Evolutionary conservation across 2,113 vertebrate species (phyloP).

Genomic region (Formicarius rufipectus): DNA sequence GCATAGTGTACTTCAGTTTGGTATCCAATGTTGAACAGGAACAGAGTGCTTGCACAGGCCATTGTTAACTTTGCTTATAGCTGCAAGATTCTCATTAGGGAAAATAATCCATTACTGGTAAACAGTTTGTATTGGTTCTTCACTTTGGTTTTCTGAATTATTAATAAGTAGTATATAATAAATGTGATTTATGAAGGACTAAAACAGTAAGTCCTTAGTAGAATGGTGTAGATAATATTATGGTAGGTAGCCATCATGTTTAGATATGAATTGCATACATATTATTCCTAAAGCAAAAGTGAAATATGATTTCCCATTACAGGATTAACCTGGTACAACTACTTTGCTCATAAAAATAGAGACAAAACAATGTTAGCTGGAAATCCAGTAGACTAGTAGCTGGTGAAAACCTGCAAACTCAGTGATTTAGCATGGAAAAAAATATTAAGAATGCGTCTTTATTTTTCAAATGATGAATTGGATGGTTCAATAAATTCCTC

Average conservation of each 20-base stretch:
- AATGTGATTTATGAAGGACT: conserved; percentile 34
- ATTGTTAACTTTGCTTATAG: neutral
- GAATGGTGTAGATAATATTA: neutral
- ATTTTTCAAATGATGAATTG: neutral
- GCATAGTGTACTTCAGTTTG: neutral
- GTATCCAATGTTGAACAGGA: rapidly evolving
- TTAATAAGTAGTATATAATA: conserved; percentile 32
- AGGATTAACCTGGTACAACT: neutral
- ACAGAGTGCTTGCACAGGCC: neutral
- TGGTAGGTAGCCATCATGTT: neutral
- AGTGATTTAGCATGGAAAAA: neutral
- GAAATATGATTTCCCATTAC: neutral
- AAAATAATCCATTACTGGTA: neutral
- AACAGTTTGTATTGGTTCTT: conserved; percentile 18
- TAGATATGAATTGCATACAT: neutral
- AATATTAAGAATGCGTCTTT: rapidly evolving
- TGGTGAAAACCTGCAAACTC: neutral
- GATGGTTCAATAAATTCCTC: neutral
- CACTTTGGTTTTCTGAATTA: conserved; percentile 47
- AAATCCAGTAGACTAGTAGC: neutral
- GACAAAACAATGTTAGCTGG: neutral
- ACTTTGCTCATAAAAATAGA: neutral
- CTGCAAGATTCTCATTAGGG: neutral
- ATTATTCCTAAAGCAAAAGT: neutral
- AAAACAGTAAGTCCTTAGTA: neutral